Conservation (phyloP, 2,797 vertebrate species). For the Borostomias antarcticus region DNA sequence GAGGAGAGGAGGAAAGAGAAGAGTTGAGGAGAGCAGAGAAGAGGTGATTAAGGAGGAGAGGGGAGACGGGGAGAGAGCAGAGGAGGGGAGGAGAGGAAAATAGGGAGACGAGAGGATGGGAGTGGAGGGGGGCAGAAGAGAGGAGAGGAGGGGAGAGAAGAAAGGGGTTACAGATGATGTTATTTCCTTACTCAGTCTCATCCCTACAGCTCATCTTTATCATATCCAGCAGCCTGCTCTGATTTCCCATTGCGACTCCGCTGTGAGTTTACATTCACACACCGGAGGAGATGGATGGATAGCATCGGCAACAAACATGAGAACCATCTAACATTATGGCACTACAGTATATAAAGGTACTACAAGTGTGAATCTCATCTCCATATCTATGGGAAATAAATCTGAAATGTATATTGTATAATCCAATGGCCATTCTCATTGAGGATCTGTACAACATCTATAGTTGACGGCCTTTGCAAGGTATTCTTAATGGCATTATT, state of each 20-base stretch:
- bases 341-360: conserved; percentile 26
- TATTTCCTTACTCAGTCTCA: conserved; percentile 38
- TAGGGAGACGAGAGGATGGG: neutral
- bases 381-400: no score
- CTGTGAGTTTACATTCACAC: conserved; percentile 13
- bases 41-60: neutral
- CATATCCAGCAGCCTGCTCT: conserved; percentile 15
- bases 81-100: neutral
- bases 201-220: conserved; percentile 37
- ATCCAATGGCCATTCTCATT: neutral
- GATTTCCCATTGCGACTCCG: conserved; percentile 36
- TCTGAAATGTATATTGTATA: no score
- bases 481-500: neutral
- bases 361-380: neutral
- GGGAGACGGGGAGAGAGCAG: neutral
- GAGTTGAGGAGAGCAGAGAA: neutral
- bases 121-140: conserved; percentile 8
- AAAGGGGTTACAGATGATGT: conserved; percentile 45
- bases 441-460: neutral
- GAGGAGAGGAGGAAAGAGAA: neutral
- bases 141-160: conserved; percentile 12
- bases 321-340: no score
- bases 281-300: neutral
- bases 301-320: neutral
- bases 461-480: neutral